Base-by-base conservation (phyloP, 1,140 invertebrate species). In the Dendrolimus kikuchii region DNA sequence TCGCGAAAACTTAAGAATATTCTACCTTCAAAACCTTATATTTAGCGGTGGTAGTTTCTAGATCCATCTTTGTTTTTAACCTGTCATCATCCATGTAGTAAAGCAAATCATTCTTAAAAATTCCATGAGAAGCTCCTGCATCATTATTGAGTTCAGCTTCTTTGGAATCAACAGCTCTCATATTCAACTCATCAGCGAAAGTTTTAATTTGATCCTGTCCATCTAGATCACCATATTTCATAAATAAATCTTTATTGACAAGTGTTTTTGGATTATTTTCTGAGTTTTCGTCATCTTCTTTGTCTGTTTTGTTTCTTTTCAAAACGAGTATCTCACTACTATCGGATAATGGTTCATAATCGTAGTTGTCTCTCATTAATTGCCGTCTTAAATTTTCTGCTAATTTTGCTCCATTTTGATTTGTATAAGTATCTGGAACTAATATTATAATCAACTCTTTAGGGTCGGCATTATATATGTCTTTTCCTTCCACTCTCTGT, bases 331-430 rank as follows among this genome's bases (percentile, higher is more conserved):
- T 51, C 46, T 5, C 53, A 49, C n/a, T 57, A 43, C 10, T 52
- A 62, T 7, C 42, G 36, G 2, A 23, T 23, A 23, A 23, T 23
- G 50, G 46, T 53, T 46, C 51, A 40, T 74, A 74, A 47, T 74
- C 69, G 40, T 74, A 74, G 57, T 74, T 74, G 43, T 74, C 60
- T 39, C 60, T 37, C 57, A 68, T 70, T 7, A 74, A 55, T 46
- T 72, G 57, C 7, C 60, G 50, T 2, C 64, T 57, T n/a, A 71
- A 36, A 6, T 49, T 60, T 7, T 51, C 54, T 1, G 55, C 36
- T 23, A 60, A 23, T 7, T 48, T n/a, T 42, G 48, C 41, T 4
- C 23, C 23, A 23, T 23, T 23, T 23, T 23, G 1, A 23, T 23
- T 23, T 23, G 23, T 23, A 23, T 23, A 23, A 23, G 23, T 3